A percentile compares a stretch with the other conserved stretches of the same genome.
These are phyloP conservation scores for Drosophila neocordata DNA, from an alignment of 1,140 invertebrate genomes.

Conservation along the genomic window DNA sequence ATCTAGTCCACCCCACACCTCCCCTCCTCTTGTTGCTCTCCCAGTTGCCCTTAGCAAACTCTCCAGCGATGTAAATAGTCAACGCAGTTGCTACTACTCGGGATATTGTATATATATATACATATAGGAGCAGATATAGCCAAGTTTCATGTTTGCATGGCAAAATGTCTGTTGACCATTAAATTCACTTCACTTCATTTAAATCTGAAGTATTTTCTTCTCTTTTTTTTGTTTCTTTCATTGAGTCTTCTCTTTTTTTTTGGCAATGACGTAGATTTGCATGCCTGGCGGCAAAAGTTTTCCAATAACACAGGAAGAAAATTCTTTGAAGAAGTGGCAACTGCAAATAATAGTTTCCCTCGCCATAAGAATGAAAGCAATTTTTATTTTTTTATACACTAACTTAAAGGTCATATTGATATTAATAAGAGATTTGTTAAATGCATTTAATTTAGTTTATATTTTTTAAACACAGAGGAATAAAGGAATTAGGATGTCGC, in stretches of 20 bases:
- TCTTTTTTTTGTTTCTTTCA: neutral
- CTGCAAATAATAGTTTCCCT: conserved; percentile 74
- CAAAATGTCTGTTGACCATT: conserved; percentile 80
- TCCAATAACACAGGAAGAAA: conserved; percentile 72
- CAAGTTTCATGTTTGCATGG: conserved; percentile 48
- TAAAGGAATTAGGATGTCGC: too few species aligned
- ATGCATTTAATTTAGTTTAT: too few species aligned
- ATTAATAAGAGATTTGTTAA: neutral
- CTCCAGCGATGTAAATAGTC: conserved; percentile 53
- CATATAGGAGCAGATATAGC: neutral
- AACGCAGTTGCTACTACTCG: conserved; percentile 18
- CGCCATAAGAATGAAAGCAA: conserved; percentile 28
- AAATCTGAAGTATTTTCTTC: conserved; percentile 73
- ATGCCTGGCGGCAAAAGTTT: conserved; percentile 66
- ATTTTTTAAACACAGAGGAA: too few species aligned
- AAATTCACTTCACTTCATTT: conserved; percentile 82
- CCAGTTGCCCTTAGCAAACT: neutral
- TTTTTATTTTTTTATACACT: conserved; percentile 5
- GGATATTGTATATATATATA: conserved; percentile 3
- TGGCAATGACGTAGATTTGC: conserved; percentile 40
- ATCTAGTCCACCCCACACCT: conserved; percentile 10
- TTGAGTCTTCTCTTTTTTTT: conserved; percentile 14
- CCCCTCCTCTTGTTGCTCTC: conserved; percentile 5
- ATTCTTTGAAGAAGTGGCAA: conserved; percentile 52
- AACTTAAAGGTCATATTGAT: neutral